These are phyloP conservation scores for Odocoileus virginianus DNA, from an alignment of 2,113 vertebrate species.

Conservation along the genomic window DNA sequence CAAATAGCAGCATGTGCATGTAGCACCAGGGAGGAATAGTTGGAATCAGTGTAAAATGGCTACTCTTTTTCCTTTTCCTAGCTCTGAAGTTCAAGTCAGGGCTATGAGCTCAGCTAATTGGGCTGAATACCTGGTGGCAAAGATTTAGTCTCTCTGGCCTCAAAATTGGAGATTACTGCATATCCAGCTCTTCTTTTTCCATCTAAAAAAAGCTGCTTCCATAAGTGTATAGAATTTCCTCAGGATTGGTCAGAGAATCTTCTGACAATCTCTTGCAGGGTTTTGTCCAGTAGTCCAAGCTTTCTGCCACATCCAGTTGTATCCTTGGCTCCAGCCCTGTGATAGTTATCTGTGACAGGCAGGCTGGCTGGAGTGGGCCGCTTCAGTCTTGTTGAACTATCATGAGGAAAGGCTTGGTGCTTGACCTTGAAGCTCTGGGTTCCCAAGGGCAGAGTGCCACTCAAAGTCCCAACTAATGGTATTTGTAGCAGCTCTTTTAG, in stretches of 20 bases:
- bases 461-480: background rate
- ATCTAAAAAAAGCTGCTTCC: background rate
- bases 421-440: background rate
- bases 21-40: background rate
- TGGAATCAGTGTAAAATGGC: background rate
- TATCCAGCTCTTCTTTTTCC: background rate
- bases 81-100: background rate
- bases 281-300: background rate
- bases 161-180: background rate
- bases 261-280: background rate
- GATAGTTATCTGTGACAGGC: background rate
- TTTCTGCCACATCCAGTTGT: background rate
- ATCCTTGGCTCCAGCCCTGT: background rate
- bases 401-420: background rate
- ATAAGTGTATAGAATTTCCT: background rate
- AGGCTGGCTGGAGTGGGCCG: background rate
- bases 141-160: background rate
- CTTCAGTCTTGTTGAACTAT: background rate
- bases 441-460: background rate
- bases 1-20: background rate
- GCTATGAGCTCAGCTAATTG: background rate
- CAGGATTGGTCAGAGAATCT: background rate
- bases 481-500: background rate
- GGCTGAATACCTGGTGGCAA: background rate
- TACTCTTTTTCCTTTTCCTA: background rate